Conservation (phyloP, 2,797 vertebrate genomes). For the Chelon auratus region DNA sequence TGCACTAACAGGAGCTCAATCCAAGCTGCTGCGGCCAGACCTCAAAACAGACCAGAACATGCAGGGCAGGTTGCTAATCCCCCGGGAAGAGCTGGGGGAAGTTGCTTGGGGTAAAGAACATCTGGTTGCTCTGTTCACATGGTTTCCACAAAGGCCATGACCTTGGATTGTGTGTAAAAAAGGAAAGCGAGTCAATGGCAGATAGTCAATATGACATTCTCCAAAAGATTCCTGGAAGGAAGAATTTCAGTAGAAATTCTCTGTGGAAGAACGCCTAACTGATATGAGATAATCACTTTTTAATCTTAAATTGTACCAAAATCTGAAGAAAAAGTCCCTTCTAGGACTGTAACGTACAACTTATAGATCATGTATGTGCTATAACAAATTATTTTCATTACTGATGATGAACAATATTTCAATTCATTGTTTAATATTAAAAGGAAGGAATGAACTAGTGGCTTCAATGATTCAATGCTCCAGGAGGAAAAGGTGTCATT, state of each 20-base stretch:
- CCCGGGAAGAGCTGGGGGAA: background rate
- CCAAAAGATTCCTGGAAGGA: background rate
- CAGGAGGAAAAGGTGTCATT: too few species aligned
- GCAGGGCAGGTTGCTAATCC: slow-evolving; percentile 3
- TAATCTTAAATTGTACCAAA: background rate
- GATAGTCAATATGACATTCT: background rate
- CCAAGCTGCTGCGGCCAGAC: slow-evolving; percentile 21
- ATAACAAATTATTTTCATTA: too few species aligned
- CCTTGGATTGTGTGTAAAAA: background rate
- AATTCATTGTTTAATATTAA: background rate
- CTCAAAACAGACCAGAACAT: slow-evolving; percentile 28
- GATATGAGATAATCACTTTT: background rate
- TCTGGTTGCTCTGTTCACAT: background rate
- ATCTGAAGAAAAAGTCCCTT: background rate
- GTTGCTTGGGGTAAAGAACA: background rate
- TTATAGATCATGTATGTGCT: too few species aligned
- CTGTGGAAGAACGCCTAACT: background rate
- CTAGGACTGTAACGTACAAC: too few species aligned
- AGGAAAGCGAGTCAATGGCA: background rate
- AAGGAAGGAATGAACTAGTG: background rate
- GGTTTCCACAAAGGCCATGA: background rate
- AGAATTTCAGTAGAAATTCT: background rate
- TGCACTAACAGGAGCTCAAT: slow-evolving; percentile 20
- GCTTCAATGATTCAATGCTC: background rate
- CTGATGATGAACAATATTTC: too few species aligned